Evolutionary conservation across 2,797 vertebrate species (phyloP).

Genomic region (Mastacembelus armatus): DNA sequence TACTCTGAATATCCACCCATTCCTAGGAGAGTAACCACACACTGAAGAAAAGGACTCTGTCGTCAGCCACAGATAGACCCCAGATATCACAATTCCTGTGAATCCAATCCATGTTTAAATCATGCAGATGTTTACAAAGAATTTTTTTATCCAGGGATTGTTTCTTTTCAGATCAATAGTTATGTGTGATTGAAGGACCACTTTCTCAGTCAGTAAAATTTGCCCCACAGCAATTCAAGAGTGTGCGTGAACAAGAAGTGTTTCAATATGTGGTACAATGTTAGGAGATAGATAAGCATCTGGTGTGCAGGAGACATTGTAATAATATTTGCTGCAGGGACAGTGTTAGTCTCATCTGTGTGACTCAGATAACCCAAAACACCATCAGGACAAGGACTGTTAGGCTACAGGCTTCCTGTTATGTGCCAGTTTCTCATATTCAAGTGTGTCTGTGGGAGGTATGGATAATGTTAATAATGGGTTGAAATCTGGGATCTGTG

Average conservation of each 20-base stretch:
- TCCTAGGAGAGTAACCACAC: conserved; percentile 51
- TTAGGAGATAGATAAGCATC: conserved; percentile 15
- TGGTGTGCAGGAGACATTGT: conserved; percentile 6
- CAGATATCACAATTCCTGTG: conserved; percentile 52
- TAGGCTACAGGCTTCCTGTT: conserved; percentile 54
- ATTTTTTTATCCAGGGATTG: conserved; percentile 22
- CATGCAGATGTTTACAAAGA: conserved; percentile 19
- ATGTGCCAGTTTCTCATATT: conserved; percentile 16
- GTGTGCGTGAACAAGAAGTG: conserved; percentile 12
- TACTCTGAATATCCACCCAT: conserved; percentile 55
- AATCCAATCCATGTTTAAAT: conserved; percentile 42
- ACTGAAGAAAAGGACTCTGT: conserved; percentile 35
- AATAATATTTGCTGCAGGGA: conserved; percentile 22
- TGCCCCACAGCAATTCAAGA: not conserved
- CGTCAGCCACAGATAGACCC: conserved; percentile 38
- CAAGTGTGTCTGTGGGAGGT: conserved; percentile 14
- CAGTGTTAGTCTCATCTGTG: conserved; percentile 11
- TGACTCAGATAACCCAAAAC: conserved; percentile 58
- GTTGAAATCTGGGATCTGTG: conserved; percentile 29
- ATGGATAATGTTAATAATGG: conserved; percentile 24
- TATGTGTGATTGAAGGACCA: conserved; percentile 16
- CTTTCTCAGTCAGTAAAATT: conserved; percentile 31
- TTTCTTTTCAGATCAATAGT: too few species aligned
- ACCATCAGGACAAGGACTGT: conserved; percentile 36
- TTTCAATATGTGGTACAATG: conserved; percentile 15